Base-by-base conservation (phyloP, 2,888 invertebrate genomes). In the Scaptomyza tumidula region DNA sequence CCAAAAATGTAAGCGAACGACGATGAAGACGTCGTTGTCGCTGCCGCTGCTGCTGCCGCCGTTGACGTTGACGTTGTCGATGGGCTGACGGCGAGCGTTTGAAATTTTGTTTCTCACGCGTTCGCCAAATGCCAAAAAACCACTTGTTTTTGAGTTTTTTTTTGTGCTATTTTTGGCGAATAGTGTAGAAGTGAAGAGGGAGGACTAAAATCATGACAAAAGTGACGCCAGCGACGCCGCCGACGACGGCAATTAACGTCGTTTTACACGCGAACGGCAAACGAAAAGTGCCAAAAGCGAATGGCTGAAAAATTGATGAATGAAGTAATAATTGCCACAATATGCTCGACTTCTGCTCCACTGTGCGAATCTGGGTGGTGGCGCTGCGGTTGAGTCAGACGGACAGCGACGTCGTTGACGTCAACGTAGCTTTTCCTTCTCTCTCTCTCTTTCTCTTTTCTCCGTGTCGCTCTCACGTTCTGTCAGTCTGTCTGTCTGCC, bases 281-380 rank as follows among this genome's bases (percentile, higher is more conserved):
- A 46, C 41, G 44, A 66, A 75, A 70, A 59, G 16, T 58, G 44
- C 45, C 35, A 66, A 66, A 71, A 63, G 53, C 50, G 57, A 66
- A 62, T 27, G 49, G 56, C 53, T 37, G 11, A 58, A 64, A 65
- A 70, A 71, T 74, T 83, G 78, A 86, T 84, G 75, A 86, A 86
- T 86, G 78, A 76, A 83, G 70, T 77, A 78, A 84, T 75, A 69
- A 70, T 71, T 67, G 72, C 55, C 53, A 54, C 56, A 69, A 69
- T 61, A 74, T 64, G 65, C 31, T 54, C 14, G 45, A 69, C 44
- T 75, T 81, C 44, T 60, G 80, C 52, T 66, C 80, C 85, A 83
- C 88, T 83, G 86, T 86, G 78, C 86, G 52, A 78, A 68, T 61
- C 75, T 80, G 83, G 85, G 85, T 85, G 86, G 85, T 80, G 83